Conservation (phyloP, 2,113 vertebrate genomes). For the Psittacus erithacus region DNA sequence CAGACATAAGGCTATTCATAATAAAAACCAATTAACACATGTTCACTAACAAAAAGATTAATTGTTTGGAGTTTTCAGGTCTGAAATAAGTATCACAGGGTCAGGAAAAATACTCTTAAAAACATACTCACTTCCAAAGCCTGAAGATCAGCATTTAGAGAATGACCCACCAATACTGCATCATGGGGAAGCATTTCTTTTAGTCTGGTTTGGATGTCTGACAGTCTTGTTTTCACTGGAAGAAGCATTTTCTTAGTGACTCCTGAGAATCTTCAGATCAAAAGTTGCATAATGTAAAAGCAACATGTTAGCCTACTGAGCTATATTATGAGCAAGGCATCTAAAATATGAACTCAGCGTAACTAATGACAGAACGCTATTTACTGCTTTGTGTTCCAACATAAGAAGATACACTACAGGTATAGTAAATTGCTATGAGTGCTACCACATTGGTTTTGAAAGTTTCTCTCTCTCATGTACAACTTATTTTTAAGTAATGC, state of each 20-base stretch:
- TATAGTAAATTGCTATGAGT: neutral
- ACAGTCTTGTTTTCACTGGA: constrained; percentile 80
- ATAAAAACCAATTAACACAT: neutral
- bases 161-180: constrained; percentile 92
- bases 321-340: neutral
- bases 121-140: constrained; percentile 82
- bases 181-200: constrained; percentile 80
- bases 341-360: neutral
- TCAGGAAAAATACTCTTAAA: neutral
- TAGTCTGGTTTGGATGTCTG: constrained; percentile 81
- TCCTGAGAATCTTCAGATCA: constrained; percentile 85
- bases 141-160: constrained; percentile 82
- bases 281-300: constrained; percentile 6
- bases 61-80: neutral
- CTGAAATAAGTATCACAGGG: neutral
- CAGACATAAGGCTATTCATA: neutral
- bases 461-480: neutral
- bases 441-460: neutral
- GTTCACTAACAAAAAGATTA: neutral
- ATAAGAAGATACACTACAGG: neutral
- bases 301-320: neutral
- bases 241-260: constrained; percentile 82
- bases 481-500: neutral
- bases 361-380: neutral
- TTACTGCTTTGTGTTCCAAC: neutral